Percentiles rank a stretch among this genome's conserved stretches.
These are phyloP conservation scores for Platalea minor DNA, from an alignment of 2,797 vertebrate species.

Conservation along the genomic window DNA sequence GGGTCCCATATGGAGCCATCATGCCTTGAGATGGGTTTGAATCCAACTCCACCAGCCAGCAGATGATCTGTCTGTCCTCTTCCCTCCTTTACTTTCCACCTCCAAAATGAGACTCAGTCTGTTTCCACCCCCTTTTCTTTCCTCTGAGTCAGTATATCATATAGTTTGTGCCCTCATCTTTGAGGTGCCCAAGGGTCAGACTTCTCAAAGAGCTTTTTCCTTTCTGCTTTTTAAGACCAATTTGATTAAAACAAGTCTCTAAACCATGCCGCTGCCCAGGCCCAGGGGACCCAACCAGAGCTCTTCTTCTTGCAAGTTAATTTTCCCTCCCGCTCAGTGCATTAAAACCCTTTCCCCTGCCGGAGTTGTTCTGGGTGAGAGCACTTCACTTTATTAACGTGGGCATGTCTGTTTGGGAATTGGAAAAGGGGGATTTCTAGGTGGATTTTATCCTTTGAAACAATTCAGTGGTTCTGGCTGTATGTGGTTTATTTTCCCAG, in stretches of 20 bases:
- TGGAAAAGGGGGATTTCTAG: neutral
- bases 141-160: neutral
- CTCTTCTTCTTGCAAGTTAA: neutral
- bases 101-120: neutral
- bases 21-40: neutral
- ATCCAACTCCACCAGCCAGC: neutral
- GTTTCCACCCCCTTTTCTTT: neutral
- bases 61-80: neutral
- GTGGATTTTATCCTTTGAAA: neutral
- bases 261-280: neutral
- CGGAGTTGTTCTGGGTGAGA: neutral
- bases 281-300: neutral
- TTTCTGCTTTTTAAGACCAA: conserved; percentile 23
- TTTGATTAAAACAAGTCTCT: conserved; percentile 22
- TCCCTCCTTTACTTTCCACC: neutral
- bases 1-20: neutral
- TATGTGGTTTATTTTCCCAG: neutral
- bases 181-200: neutral
- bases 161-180: neutral
- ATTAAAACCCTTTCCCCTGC: neutral
- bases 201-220: neutral
- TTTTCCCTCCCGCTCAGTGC: neutral
- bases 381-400: neutral
- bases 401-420: neutral
- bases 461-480: neutral